These are phyloP conservation scores for Myotis brandtii DNA, from an alignment of 2,113 vertebrate species.

Conservation along the genomic window DNA sequence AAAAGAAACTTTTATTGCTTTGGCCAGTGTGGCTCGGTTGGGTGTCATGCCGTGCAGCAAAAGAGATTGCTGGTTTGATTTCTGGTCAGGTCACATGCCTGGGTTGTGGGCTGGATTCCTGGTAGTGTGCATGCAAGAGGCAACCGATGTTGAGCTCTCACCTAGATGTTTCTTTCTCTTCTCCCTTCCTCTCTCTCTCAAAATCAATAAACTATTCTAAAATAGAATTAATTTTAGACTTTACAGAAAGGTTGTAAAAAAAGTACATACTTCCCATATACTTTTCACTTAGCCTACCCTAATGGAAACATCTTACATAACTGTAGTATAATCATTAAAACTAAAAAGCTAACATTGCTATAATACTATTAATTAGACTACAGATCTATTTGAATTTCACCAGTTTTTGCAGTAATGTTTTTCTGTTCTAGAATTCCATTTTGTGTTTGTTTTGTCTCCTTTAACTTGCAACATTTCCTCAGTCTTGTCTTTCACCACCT, in stretches of 20 bases:
- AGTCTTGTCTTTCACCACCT: not conserved
- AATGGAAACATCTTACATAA: not conserved
- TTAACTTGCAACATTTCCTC: not conserved
- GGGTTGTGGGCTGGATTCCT: too few relatives aligned
- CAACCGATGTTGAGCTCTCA: too few relatives aligned
- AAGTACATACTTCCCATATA: not conserved
- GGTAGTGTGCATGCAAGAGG: too few relatives aligned
- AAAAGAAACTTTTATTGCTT: too few relatives aligned
- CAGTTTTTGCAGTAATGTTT: not conserved
- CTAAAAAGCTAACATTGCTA: not conserved
- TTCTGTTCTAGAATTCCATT: not conserved
- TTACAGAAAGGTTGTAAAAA: not conserved
- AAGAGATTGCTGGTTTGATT: too few relatives aligned
- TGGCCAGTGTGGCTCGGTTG: too few relatives aligned
- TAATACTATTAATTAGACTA: not conserved
- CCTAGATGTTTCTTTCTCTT: not conserved
- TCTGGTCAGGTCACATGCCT: too few relatives aligned
- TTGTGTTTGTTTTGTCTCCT: not conserved
- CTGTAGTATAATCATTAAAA: not conserved
- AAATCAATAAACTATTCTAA: too few relatives aligned
- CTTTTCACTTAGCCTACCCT: not conserved
- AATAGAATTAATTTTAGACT: slow-evolving; percentile 17
- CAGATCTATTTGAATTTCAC: not conserved
- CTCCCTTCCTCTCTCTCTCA: too few relatives aligned
- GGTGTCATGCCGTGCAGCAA: too few relatives aligned